Evolutionary conservation across 2,113 vertebrate species (phyloP).

Genomic region (Cacatua alba): DNA sequence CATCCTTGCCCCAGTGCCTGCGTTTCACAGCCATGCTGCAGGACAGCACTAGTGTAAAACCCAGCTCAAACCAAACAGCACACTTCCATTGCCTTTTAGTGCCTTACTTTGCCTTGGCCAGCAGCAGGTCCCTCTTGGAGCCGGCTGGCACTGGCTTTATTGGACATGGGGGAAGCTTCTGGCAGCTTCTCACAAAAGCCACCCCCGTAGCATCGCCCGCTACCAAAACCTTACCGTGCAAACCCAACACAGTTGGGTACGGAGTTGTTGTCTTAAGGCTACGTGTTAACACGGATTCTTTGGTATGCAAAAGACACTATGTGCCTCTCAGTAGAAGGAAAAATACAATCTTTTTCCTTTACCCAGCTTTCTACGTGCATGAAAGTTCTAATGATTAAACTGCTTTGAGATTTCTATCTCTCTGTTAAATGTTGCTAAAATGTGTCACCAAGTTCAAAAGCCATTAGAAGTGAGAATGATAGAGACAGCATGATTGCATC

Average conservation of each 20-base stretch:
- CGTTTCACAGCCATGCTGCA: not conserved
- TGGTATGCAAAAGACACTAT: not conserved
- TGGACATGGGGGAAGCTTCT: not conserved
- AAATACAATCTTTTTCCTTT: not conserved
- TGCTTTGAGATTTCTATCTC: not conserved
- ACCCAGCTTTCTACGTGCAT: not conserved
- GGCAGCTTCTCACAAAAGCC: not conserved
- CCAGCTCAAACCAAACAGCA: not conserved
- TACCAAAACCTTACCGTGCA: not conserved
- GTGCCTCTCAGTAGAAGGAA: not conserved
- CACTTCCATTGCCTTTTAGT: not conserved
- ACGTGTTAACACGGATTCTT: rapidly evolving
- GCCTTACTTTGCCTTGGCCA: not conserved
- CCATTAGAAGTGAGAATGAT: not conserved
- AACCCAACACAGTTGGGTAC: not conserved
- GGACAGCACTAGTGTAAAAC: not conserved
- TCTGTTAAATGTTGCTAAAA: not conserved
- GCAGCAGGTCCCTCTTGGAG: not conserved
- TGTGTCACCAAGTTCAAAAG: not conserved
- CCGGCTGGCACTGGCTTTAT: not conserved
- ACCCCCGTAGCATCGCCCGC: not conserved
- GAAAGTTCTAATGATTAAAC: not conserved
- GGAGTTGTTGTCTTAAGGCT: not conserved
- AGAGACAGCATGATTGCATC: not conserved
- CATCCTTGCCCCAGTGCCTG: not conserved